A percentile compares a stretch with the other conserved stretches of the same genome.
Conservation (phyloP, 2,113 vertebrate genomes). For the Tenrec ecaudatus region DNA sequence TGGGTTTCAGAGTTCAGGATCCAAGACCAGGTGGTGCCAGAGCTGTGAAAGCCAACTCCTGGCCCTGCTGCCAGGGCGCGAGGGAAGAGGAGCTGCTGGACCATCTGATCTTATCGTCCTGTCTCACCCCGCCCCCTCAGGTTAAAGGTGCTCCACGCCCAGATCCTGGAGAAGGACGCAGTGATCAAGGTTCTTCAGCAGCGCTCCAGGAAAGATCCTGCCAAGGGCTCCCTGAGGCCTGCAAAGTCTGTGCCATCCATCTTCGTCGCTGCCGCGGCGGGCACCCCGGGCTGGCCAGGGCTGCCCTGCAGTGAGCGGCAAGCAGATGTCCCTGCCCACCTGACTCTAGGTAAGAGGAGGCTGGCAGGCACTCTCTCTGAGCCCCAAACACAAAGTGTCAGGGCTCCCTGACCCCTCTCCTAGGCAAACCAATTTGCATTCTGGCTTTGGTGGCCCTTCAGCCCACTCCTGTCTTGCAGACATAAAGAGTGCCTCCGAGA, state of each 20-base stretch:
- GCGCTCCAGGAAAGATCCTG: slow-evolving; percentile 92
- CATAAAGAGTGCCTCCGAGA: neutral
- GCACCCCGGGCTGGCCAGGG: slow-evolving; percentile 74
- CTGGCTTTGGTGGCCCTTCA: neutral
- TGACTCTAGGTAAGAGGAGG: slow-evolving; percentile 81
- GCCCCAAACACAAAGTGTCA: neutral
- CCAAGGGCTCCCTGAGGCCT: slow-evolving; percentile 89
- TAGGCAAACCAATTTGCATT: neutral
- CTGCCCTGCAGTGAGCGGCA: slow-evolving; percentile 42
- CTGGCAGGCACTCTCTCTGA: neutral
- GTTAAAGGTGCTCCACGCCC: slow-evolving; percentile 94
- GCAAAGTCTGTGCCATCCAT: slow-evolving; percentile 95
- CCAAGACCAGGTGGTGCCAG: neutral
- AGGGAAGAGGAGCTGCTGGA: neutral
- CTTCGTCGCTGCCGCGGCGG: slow-evolving; percentile 77
- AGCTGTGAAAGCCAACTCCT: neutral
- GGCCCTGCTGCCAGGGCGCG: neutral
- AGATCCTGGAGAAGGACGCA: slow-evolving; percentile 97
- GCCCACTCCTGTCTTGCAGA: neutral
- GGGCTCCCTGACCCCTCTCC: neutral
- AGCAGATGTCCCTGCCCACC: slow-evolving; percentile 54
- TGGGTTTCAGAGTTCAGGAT: neutral
- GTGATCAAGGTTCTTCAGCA: slow-evolving; percentile 98
- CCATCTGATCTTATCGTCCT: neutral
- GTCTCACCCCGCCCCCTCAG: slow-evolving; percentile 78